Evolutionary conservation across 2,113 vertebrate genomes (phyloP).

Genomic region (Platysteira castanea): DNA sequence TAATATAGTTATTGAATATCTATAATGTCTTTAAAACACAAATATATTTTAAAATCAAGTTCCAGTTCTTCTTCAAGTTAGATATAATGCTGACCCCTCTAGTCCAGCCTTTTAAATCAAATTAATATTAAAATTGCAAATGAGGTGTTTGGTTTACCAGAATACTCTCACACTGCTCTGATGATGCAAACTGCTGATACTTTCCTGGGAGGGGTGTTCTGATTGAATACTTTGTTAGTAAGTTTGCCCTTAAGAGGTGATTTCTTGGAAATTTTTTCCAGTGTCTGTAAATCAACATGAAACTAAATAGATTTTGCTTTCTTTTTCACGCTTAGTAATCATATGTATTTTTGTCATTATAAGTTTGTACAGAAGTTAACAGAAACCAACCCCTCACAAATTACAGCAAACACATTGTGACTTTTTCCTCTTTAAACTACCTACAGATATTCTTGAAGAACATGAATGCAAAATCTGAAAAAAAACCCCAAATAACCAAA

Average conservation of each 20-base stretch:
- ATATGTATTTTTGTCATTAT: not conserved
- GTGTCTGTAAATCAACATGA: not conserved
- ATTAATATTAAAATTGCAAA: not conserved
- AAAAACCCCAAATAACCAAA: not conserved
- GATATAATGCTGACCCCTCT: not conserved
- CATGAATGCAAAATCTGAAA: not conserved
- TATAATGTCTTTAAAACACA: not conserved
- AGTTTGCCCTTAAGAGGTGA: not conserved
- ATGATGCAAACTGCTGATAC: not conserved
- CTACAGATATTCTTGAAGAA: not conserved
- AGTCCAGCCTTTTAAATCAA: not conserved
- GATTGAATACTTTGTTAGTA: not conserved
- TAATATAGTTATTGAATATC: not conserved
- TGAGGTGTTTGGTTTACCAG: not conserved
- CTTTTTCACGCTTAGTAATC: not conserved
- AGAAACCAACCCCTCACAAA: not conserved
- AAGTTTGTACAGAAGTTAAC: not conserved
- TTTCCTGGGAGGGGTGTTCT: not conserved
- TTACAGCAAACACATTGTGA: not conserved
- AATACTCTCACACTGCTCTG: not conserved
- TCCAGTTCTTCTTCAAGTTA: not conserved
- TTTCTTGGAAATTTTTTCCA: not conserved
- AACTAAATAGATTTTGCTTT: not conserved
- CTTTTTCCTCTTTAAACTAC: not conserved
- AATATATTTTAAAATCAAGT: not conserved